A percentile compares a stretch with the other conserved stretches of the same genome.
Conservation (phyloP, 2,113 vertebrate genomes). For the Microcebus lehilahytsara region DNA sequence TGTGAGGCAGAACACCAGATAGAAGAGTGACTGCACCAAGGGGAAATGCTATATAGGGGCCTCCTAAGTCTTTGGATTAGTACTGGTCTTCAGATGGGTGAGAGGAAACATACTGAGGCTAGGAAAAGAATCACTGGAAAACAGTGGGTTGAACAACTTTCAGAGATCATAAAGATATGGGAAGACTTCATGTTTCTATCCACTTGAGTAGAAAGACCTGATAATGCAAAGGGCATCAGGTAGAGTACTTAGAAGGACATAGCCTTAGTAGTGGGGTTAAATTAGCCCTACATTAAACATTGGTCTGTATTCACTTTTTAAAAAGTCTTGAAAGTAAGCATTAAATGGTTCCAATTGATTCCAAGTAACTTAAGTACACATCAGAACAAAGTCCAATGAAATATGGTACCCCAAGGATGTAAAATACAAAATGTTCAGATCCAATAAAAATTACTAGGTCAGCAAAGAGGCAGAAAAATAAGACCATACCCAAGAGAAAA, state of each 20-base stretch:
- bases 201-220: neutral
- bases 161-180: neutral
- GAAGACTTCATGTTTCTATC: neutral
- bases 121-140: neutral
- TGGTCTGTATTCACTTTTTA: neutral
- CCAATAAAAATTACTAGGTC: neutral
- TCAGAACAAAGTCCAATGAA: neutral
- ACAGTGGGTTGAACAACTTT: neutral
- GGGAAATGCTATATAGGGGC: neutral
- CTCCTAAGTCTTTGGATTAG: neutral
- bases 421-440: neutral
- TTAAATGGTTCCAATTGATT: neutral
- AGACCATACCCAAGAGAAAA: no score
- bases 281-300: neutral
- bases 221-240: neutral
- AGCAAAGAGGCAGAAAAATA: neutral
- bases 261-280: neutral
- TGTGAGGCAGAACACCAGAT: neutral
- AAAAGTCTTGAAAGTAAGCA: neutral
- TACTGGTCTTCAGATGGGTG: neutral
- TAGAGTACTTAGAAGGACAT: neutral
- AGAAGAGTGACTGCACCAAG: neutral
- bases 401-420: neutral
- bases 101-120: neutral
- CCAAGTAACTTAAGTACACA: neutral